Percentiles rank a stretch among this genome's conserved stretches.
phyloP scores from a whole-genome alignment of 1,140 invertebrate species.

The Rhyacophila brunnea region DNA sequence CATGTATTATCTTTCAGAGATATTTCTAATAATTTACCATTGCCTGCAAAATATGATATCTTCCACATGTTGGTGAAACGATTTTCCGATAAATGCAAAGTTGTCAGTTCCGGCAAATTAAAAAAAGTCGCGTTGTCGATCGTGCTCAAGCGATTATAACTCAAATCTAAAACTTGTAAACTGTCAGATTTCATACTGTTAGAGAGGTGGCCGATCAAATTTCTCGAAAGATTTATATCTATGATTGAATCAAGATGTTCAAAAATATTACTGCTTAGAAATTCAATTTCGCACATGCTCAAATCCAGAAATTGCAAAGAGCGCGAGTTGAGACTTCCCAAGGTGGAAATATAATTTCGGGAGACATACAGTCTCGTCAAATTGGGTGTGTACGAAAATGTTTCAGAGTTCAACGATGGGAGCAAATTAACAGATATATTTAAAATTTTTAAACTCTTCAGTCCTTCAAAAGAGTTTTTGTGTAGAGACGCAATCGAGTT shows the following conservation, averaged over 20 bases:
- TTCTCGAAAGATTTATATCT: conserved; percentile 59
- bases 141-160: conserved; percentile 52
- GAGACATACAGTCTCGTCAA: conserved; percentile 60
- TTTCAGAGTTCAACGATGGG: conserved; percentile 52
- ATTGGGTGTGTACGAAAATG: conserved; percentile 55
- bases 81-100: conserved; percentile 64
- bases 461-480: conserved; percentile 54
- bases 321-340: conserved; percentile 56
- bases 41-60: conserved; percentile 59
- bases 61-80: conserved; percentile 61
- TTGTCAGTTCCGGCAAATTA: conserved; percentile 55
- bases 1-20: conserved; percentile 69
- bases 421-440: conserved; percentile 70
- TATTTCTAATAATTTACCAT: conserved; percentile 56
- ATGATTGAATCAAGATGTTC: conserved; percentile 53
- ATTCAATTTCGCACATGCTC: conserved; percentile 60
- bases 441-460: conserved; percentile 56
- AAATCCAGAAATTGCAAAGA: conserved; percentile 57
- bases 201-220: conserved; percentile 58
- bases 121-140: conserved; percentile 57
- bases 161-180: conserved; percentile 59
- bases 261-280: conserved; percentile 54
- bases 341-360: conserved; percentile 62
- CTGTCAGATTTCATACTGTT: conserved; percentile 55
- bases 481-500: conserved; percentile 60